Percentiles rank a stretch among this genome's conserved stretches.
These are phyloP conservation scores for Canis aureus DNA, from an alignment of 2,113 vertebrate genomes.

Conservation along the genomic window DNA sequence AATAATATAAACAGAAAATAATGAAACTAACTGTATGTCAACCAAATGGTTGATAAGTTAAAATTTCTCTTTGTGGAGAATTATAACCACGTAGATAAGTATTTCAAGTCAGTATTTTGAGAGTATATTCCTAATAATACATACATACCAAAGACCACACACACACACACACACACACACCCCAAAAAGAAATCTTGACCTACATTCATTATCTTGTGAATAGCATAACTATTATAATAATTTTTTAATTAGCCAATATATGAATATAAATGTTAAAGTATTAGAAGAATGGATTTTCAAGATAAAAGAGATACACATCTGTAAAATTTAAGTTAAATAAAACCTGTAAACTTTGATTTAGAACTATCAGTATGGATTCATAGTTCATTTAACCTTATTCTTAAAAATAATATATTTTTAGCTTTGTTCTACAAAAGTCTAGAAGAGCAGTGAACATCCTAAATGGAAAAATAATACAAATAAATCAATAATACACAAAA, in stretches of 20 bases:
- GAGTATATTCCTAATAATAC: not conserved
- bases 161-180: not conserved
- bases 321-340: not conserved
- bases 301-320: not conserved
- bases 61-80: not conserved
- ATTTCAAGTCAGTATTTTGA: not conserved
- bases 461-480: not conserved
- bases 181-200: not conserved
- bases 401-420: slow-evolving; percentile 25
- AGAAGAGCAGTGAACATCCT: not conserved
- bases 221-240: not conserved
- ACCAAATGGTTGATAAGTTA: not conserved
- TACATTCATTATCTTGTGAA: not conserved
- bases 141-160: not conserved
- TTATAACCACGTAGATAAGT: not conserved
- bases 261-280: not conserved
- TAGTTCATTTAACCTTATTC: not conserved
- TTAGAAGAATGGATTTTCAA: not conserved
- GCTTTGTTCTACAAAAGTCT: slow-evolving; percentile 7
- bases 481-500: not conserved
- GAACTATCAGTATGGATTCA: slow-evolving; percentile 10
- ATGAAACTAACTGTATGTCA: not conserved
- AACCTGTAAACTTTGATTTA: not conserved
- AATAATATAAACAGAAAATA: not conserved
- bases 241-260: not conserved